Evolutionary conservation across 1,140 invertebrate species (phyloP).

Genomic region (Stenopsyche tienmushanensis): DNA sequence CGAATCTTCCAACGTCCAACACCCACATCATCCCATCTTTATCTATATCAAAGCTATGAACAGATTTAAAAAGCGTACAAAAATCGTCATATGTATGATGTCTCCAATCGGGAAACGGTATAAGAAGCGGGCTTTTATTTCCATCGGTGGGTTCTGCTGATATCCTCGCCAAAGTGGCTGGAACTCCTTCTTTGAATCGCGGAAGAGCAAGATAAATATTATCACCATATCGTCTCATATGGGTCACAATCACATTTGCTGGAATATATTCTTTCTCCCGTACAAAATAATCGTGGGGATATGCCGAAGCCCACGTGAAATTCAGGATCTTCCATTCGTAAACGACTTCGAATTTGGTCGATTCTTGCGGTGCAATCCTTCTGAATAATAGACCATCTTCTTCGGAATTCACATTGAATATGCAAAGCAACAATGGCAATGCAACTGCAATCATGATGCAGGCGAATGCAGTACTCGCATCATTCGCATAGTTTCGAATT

Average conservation of each 20-base stretch:
- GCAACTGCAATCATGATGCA: no score
- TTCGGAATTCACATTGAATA: no score
- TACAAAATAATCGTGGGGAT: constrained; percentile 31
- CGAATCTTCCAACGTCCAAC: constrained; percentile 53
- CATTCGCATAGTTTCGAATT: no score
- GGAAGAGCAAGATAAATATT: constrained; percentile 51
- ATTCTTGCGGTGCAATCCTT: no score
- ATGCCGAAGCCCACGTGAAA: not conserved
- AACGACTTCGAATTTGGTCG: not conserved
- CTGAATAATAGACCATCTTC: no score
- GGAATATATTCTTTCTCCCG: constrained; percentile 44
- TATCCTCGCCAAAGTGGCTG: constrained; percentile 49
- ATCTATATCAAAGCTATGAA: constrained; percentile 62
- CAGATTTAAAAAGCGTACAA: constrained; percentile 57
- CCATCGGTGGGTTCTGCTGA: not conserved
- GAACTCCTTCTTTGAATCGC: constrained; percentile 48
- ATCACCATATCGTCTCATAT: constrained; percentile 49
- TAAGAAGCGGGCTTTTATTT: no score
- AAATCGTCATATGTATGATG: constrained; percentile 55
- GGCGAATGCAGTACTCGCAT: no score
- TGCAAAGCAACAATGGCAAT: no score
- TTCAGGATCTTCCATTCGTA: not conserved
- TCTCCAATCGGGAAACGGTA: constrained; percentile 58
- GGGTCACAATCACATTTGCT: constrained; percentile 48
- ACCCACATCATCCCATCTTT: constrained; percentile 60